phyloP scores from a whole-genome alignment of 2,113 vertebrate genomes.

The Centropus unirufus region DNA sequence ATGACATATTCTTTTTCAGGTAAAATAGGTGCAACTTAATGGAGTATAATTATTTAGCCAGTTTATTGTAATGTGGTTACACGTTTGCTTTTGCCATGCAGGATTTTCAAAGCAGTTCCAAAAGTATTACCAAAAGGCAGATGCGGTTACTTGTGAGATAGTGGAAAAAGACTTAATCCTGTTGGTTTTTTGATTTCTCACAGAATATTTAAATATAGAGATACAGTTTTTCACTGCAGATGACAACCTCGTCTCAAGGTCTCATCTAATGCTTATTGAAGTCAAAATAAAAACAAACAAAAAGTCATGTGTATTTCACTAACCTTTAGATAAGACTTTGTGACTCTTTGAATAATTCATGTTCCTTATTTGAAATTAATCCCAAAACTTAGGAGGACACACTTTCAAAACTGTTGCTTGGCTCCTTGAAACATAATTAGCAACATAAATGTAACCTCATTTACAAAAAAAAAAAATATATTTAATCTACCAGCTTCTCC shows the following conservation, averaged over 20 bases:
- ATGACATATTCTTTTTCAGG: not conserved
- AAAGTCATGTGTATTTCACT: not conserved
- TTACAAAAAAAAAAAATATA: not conserved
- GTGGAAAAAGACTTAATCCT: not conserved
- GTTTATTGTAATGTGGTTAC: not conserved
- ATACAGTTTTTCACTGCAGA: not conserved
- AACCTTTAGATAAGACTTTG: not conserved
- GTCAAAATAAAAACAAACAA: not conserved
- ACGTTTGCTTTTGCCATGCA: not conserved
- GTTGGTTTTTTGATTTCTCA: not conserved
- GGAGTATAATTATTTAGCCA: not conserved
- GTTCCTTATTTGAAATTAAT: not conserved
- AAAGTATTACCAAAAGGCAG: slow-evolving; percentile 16
- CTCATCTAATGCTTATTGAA: not conserved
- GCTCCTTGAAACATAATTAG: not conserved
- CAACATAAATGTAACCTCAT: not conserved
- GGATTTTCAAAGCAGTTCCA: slow-evolving; percentile 37
- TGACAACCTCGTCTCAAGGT: not conserved
- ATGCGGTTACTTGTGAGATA: not conserved
- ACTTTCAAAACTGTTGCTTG: not conserved
- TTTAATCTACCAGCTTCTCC: not conserved
- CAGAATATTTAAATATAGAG: not conserved
- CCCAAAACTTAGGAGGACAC: not conserved
- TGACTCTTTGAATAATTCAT: not conserved
- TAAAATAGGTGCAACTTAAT: not conserved